These are phyloP conservation scores for Serripes groenlandicus DNA, from an alignment of 2,888 invertebrate genomes.

Conservation along the genomic window DNA sequence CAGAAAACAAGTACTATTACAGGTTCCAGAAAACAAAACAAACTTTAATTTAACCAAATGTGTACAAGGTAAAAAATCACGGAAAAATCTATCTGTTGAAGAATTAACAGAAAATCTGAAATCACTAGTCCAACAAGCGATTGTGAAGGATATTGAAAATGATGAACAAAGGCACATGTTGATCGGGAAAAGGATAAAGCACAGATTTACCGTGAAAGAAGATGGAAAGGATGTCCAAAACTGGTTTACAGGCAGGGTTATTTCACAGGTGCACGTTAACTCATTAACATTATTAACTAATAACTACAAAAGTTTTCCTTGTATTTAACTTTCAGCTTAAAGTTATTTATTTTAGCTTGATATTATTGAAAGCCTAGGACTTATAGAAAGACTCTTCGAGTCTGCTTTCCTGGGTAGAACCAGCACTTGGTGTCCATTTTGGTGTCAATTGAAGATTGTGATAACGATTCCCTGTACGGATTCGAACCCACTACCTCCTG, in stretches of 20 bases:
- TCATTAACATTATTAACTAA: too few relatives aligned
- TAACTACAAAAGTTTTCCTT: too few relatives aligned
- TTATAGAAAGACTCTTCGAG: too few relatives aligned
- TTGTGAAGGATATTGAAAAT: slow-evolving; percentile 22
- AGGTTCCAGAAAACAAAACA: slow-evolving; percentile 24
- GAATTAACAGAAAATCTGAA: slow-evolving; percentile 37
- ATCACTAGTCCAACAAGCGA: slow-evolving; percentile 27
- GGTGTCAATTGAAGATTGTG: too few relatives aligned
- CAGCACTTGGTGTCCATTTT: too few relatives aligned
- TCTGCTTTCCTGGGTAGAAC: too few relatives aligned
- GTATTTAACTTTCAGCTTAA: too few relatives aligned
- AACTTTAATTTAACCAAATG: slow-evolving; percentile 3
- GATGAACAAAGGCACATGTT: slow-evolving; percentile 6
- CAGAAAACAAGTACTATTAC: slow-evolving; percentile 43
- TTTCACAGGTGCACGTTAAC: slow-evolving; percentile 48
- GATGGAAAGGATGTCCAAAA: slow-evolving; percentile 7
- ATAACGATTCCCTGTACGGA: too few relatives aligned
- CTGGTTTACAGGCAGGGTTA: slow-evolving; percentile 53
- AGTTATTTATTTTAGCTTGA: too few relatives aligned
- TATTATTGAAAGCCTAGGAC: too few relatives aligned
- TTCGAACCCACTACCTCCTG: too few relatives aligned
- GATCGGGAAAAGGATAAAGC: slow-evolving; percentile 29
- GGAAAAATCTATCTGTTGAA: slow-evolving; percentile 13
- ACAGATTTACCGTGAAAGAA: slow-evolving; percentile 21
- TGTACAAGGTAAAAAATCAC: slow-evolving; percentile 24